These are phyloP conservation scores for Micronycteris hirsuta DNA, from an alignment of 2,113 vertebrate species.

Conservation along the genomic window DNA sequence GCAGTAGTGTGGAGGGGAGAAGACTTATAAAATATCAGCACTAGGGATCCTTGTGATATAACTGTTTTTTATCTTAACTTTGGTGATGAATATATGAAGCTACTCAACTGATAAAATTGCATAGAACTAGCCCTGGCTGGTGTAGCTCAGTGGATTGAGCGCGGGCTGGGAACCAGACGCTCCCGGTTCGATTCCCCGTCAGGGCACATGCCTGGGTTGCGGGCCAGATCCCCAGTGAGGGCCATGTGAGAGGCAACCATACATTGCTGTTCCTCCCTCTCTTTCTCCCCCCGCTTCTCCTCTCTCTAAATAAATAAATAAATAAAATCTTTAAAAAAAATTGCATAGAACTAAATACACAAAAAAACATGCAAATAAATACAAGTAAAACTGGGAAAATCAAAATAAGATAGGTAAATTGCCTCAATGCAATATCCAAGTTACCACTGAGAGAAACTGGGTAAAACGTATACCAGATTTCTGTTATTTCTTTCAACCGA, in stretches of 20 bases:
- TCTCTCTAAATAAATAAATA: too few relatives aligned
- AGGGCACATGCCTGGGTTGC: too few relatives aligned
- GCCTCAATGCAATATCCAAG: neutral
- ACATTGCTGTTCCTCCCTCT: too few relatives aligned
- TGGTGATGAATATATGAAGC: neutral
- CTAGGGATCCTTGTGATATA: neutral
- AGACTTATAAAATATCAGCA: neutral
- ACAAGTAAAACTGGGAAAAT: neutral
- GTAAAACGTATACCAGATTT: neutral
- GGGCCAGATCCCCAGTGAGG: too few relatives aligned
- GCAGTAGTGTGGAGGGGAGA: neutral
- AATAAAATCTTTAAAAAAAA: too few relatives aligned
- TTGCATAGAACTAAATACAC: neutral
- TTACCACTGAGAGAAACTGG: neutral
- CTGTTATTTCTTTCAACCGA: neutral
- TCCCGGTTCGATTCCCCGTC: too few relatives aligned
- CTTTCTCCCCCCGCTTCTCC: too few relatives aligned
- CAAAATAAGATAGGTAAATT: neutral
- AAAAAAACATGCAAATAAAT: neutral
- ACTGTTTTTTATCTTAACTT: neutral
- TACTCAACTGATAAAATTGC: neutral
- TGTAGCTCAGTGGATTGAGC: too few relatives aligned
- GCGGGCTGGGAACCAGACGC: too few relatives aligned
- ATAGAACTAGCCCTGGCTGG: too few relatives aligned
- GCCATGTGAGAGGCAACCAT: too few relatives aligned